Evolutionary conservation across 2,888 invertebrate genomes (phyloP).

Genomic region (Chrysolina americana): DNA sequence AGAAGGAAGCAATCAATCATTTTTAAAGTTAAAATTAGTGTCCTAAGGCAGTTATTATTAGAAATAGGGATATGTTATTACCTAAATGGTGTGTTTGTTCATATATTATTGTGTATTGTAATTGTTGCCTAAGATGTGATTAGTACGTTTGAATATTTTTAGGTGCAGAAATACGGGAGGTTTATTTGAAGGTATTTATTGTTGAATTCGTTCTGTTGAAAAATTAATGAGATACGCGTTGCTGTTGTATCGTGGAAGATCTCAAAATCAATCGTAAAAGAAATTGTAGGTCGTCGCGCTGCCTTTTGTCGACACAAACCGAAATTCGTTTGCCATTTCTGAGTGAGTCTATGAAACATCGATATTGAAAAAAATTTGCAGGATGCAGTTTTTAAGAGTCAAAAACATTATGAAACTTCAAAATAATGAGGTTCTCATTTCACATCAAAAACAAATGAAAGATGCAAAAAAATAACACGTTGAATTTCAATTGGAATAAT

Average conservation of each 20-base stretch:
- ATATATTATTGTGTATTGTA: constrained; percentile 56
- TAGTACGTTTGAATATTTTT: constrained; percentile 39
- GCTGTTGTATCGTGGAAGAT: constrained; percentile 45
- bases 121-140: constrained; percentile 58
- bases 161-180: not conserved
- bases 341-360: no score
- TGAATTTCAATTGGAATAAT: no score
- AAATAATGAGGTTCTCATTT: no score
- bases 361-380: no score
- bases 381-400: no score
- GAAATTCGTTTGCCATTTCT: constrained; percentile 42
- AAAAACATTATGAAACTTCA: no score
- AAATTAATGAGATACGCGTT: not conserved
- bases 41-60: constrained; percentile 46
- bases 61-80: constrained; percentile 38
- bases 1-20: constrained; percentile 50
- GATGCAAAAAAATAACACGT: no score
- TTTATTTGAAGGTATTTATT: not conserved
- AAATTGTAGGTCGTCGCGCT: constrained; percentile 59
- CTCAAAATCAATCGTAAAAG: constrained; percentile 59
- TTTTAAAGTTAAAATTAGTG: constrained; percentile 42
- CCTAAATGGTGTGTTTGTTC: constrained; percentile 58
- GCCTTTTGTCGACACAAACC: constrained; percentile 60
- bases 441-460: no score
- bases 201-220: not conserved